Percentiles rank a stretch among this genome's conserved stretches.
phyloP scores from a whole-genome alignment of 2,888 invertebrate species.

The Pediacus dermestoides region DNA sequence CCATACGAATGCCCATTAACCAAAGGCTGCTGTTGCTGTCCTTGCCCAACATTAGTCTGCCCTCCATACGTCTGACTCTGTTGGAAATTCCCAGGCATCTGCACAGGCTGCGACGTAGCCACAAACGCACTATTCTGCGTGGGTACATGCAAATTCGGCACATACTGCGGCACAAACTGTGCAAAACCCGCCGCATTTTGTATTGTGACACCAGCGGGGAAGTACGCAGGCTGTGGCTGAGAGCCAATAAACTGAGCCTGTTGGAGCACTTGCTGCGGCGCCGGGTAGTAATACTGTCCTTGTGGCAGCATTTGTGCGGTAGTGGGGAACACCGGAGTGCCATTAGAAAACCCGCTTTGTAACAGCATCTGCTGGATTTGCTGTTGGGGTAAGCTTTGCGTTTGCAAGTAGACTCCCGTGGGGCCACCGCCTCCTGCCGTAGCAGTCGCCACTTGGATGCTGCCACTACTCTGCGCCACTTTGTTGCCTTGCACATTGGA shows the following conservation, averaged over 20 bases:
- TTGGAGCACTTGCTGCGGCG: slow-evolving; percentile 40
- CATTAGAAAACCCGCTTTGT: slow-evolving; percentile 43
- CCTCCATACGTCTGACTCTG: slow-evolving; percentile 47
- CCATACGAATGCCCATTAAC: slow-evolving; percentile 46
- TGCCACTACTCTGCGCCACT: slow-evolving; percentile 39
- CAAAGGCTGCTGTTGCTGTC: slow-evolving; percentile 35
- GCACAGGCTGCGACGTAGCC: slow-evolving; percentile 43
- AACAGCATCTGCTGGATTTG: slow-evolving; percentile 49
- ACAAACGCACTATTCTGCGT: slow-evolving; percentile 47
- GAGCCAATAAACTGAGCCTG: slow-evolving; percentile 42
- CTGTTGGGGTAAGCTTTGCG: slow-evolving; percentile 52
- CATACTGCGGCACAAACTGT: slow-evolving; percentile 42
- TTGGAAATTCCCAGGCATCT: slow-evolving; percentile 41
- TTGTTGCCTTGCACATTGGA: slow-evolving; percentile 25
- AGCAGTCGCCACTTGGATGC: slow-evolving; percentile 34
- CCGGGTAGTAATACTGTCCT: slow-evolving; percentile 48
- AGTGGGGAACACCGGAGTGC: slow-evolving; percentile 38
- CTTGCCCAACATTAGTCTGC: slow-evolving; percentile 38
- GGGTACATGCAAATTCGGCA: slow-evolving; percentile 44
- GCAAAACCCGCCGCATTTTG: slow-evolving; percentile 35
- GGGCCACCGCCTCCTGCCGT: too few species aligned
- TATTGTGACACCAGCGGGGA: slow-evolving; percentile 36
- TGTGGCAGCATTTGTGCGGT: slow-evolving; percentile 45
- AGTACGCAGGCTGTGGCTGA: slow-evolving; percentile 43
- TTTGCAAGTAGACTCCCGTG: slow-evolving; percentile 43